phyloP scores from a whole-genome alignment of 2,113 vertebrate genomes.

The Vulpes vulpes region DNA sequence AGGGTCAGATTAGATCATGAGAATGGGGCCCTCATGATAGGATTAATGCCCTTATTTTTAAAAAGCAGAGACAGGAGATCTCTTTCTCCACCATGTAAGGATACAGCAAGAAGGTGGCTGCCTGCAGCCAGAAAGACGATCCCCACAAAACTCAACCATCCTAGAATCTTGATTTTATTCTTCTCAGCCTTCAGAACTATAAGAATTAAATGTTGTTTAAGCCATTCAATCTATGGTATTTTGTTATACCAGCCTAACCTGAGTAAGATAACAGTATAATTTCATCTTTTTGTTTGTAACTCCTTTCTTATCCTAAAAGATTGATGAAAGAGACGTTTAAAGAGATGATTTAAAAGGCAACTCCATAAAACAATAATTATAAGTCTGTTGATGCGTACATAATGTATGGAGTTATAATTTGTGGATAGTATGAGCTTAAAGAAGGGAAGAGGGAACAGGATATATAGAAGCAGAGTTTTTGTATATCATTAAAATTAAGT shows the following conservation, averaged over 20 bases:
- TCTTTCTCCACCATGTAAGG: neutral
- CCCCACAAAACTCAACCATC: neutral
- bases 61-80: neutral
- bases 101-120: neutral
- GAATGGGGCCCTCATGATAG: neutral
- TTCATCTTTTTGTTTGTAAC: neutral
- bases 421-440: neutral
- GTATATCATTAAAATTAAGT: neutral
- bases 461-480: neutral
- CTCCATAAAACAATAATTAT: neutral
- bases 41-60: neutral
- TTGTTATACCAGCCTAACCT: neutral
- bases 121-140: neutral
- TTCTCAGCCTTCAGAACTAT: neutral
- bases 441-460: neutral
- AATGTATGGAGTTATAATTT: neutral
- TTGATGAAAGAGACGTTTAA: neutral
- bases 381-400: neutral
- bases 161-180: neutral
- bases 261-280: neutral
- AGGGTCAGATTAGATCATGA: neutral
- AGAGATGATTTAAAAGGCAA: neutral
- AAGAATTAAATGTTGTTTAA: neutral
- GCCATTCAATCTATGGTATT: neutral
- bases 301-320: neutral